A percentile compares a stretch with the other conserved stretches of the same genome.
Conservation (phyloP, 1,140 invertebrate species). For the Drosophila subobscura region DNA sequence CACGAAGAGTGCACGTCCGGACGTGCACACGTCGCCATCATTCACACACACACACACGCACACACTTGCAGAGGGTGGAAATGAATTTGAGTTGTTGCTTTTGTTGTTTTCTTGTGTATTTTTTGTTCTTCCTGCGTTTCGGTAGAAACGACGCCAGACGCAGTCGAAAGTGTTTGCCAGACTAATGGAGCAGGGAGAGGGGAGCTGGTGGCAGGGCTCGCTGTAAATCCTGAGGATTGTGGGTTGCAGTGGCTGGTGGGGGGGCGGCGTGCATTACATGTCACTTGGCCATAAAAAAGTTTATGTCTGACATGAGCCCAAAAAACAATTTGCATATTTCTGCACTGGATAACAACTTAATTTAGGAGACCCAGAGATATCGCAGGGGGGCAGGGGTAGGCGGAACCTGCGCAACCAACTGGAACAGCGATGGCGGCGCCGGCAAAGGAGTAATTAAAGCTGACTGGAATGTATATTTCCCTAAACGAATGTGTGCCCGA, state of each 20-base stretch:
- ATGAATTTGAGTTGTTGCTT: slow-evolving; percentile 19
- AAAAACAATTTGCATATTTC: slow-evolving; percentile 79
- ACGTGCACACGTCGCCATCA: slow-evolving; percentile 52
- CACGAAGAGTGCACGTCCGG: slow-evolving; percentile 63
- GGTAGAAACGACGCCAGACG: slow-evolving; percentile 21
- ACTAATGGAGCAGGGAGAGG: slow-evolving; percentile 52
- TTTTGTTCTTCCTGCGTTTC: slow-evolving; percentile 32
- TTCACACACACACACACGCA: slow-evolving; percentile 21
- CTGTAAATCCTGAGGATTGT: neutral
- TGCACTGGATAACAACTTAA: slow-evolving; percentile 72
- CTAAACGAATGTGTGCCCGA: slow-evolving; percentile 2
- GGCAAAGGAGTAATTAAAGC: slow-evolving; percentile 40
- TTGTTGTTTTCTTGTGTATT: slow-evolving; percentile 19
- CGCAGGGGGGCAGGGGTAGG: neutral
- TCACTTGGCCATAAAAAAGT: slow-evolving; percentile 78
- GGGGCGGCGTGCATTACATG: slow-evolving; percentile 34
- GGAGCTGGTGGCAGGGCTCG: neutral
- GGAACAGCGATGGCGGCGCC: slow-evolving; percentile 12
- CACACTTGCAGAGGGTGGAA: slow-evolving; percentile 5
- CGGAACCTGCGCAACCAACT: slow-evolving; percentile 16
- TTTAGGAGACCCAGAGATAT: slow-evolving; percentile 59
- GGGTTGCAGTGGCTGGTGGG: neutral
- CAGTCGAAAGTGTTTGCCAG: slow-evolving; percentile 75
- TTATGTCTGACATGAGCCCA: slow-evolving; percentile 79
- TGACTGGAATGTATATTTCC: slow-evolving; percentile 11